These are phyloP conservation scores for Romanogobio albipinnatus DNA, from an alignment of 2,113 vertebrate genomes.

Conservation along the genomic window DNA sequence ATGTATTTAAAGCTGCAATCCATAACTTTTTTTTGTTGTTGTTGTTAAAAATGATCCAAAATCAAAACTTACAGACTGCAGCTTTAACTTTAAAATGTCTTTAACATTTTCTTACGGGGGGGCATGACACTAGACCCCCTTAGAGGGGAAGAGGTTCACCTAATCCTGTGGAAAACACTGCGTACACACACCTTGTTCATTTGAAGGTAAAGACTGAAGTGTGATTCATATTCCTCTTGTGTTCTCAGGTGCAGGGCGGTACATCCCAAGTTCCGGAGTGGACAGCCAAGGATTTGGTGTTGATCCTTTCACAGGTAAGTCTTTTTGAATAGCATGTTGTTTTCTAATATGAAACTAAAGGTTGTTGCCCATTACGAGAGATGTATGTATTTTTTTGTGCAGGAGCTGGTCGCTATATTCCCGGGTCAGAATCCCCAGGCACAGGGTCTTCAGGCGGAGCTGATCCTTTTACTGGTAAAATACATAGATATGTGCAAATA, in stretches of 20 bases:
- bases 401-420: conserved; percentile 94
- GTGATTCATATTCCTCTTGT: not conserved
- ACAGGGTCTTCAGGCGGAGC: conserved; percentile 65
- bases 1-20: too few species aligned
- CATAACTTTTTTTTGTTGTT: too few species aligned
- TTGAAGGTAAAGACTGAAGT: not conserved
- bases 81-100: too few species aligned
- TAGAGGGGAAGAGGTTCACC: too few species aligned
- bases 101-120: too few species aligned
- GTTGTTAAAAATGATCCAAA: too few species aligned
- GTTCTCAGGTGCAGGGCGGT: conserved; percentile 74
- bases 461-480: conserved; percentile 89
- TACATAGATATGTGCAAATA: not conserved
- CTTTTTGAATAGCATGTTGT: not conserved
- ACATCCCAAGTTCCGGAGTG: conserved; percentile 73
- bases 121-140: too few species aligned
- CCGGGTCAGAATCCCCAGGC: conserved; percentile 74
- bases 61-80: too few species aligned
- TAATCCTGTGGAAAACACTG: too few species aligned
- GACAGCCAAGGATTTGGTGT: conserved; percentile 58
- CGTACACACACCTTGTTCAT: not conserved
- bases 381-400: conserved; percentile 8
- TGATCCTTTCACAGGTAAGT: conserved; percentile 80
- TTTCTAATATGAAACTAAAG: not conserved
- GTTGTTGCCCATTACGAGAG: not conserved